Evolutionary conservation across 2,113 vertebrate genomes (phyloP).

Genomic region (Brienomyrus brachyistius): DNA sequence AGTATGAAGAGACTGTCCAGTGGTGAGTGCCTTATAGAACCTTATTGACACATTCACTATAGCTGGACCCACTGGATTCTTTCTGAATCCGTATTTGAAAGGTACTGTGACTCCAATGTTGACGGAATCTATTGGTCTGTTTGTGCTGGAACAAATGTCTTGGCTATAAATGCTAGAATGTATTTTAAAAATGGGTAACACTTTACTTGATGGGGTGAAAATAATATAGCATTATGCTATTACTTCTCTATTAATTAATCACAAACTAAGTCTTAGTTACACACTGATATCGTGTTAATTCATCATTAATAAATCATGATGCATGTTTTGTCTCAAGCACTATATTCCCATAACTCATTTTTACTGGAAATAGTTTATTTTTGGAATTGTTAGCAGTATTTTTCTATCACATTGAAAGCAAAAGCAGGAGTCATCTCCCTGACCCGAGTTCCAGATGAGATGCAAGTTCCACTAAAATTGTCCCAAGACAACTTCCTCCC

Average conservation of each 20-base stretch:
- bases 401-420: neutral
- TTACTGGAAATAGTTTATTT: no score
- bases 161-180: neutral
- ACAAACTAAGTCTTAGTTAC: neutral
- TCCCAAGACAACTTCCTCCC: slow-evolving; percentile 51
- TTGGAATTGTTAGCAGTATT: neutral
- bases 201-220: neutral
- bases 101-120: neutral
- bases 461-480: slow-evolving; percentile 31
- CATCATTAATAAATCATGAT: neutral
- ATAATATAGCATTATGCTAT: neutral
- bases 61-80: neutral
- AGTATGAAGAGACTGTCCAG: neutral
- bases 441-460: slow-evolving; percentile 32
- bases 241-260: neutral
- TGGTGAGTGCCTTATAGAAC: slow-evolving; percentile 19
- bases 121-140: neutral
- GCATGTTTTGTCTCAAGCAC: neutral
- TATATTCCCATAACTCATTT: neutral
- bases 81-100: neutral
- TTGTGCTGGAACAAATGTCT: neutral
- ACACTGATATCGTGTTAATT: neutral
- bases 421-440: neutral
- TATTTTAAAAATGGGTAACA: neutral
- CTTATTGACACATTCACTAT: neutral